Conservation (phyloP, 1,140 invertebrate species). For the Cydia pomonella region DNA sequence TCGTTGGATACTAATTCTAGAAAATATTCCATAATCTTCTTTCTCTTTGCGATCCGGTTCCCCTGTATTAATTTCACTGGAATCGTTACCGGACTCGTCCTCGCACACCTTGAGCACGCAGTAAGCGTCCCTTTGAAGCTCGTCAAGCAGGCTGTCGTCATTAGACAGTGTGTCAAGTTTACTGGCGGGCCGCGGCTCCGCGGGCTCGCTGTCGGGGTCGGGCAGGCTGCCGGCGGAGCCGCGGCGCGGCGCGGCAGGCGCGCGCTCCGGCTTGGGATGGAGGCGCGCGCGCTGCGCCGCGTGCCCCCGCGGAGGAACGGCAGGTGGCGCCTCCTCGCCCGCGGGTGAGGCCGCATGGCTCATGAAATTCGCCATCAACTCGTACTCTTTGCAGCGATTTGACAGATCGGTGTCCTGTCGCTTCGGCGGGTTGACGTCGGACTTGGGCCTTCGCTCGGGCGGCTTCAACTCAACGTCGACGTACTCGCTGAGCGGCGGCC, state of each 20-base stretch:
- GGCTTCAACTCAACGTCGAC: slow-evolving; percentile 44
- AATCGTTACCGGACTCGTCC: slow-evolving; percentile 54
- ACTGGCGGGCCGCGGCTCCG: slow-evolving; percentile 45
- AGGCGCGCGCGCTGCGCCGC: slow-evolving; percentile 43
- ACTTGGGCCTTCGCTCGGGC: slow-evolving; percentile 39
- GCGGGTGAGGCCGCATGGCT: slow-evolving; percentile 32
- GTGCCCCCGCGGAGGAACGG: slow-evolving; percentile 65
- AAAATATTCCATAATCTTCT: slow-evolving; percentile 67
- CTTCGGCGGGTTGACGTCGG: slow-evolving; percentile 29
- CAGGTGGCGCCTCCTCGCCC: slow-evolving; percentile 39
- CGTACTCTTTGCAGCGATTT: slow-evolving; percentile 43
- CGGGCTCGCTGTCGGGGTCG: slow-evolving; percentile 41
- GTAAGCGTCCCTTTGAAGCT: slow-evolving; percentile 66
- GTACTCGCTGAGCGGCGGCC: slow-evolving; percentile 43
- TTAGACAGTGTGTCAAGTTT: slow-evolving; percentile 58
- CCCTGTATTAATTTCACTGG: slow-evolving; percentile 36
- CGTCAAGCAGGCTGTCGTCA: slow-evolving; percentile 70
- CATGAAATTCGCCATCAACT: slow-evolving; percentile 46
- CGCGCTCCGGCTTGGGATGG: slow-evolving; percentile 44
- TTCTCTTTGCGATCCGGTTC: slow-evolving; percentile 46
- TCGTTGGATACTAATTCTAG: slow-evolving; percentile 68
- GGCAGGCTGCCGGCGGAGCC: slow-evolving; percentile 49
- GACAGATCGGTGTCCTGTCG: slow-evolving; percentile 24
- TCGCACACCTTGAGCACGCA: slow-evolving; percentile 69
- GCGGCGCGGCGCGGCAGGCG: slow-evolving; percentile 43